Percentiles rank a stretch among this genome's conserved stretches.
Evolutionary conservation across 2,113 vertebrate species (phyloP).

Genomic region (Panthera tigris): DNA sequence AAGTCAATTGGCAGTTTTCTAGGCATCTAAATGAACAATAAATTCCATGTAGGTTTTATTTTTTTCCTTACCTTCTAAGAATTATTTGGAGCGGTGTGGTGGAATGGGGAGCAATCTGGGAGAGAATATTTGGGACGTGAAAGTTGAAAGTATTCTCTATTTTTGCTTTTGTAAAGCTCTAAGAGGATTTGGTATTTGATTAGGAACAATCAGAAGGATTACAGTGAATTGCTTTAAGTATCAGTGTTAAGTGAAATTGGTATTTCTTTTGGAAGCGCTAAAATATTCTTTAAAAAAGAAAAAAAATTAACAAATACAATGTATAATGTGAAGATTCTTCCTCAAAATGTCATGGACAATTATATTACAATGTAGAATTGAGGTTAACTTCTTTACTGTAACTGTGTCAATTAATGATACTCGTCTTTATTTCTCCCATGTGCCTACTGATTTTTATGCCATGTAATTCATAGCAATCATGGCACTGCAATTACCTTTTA

Average conservation of each 20-base stretch:
- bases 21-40: neutral
- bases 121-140: neutral
- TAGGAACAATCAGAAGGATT: neutral
- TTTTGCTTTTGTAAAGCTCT: neutral
- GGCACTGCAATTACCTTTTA: neutral
- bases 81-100: neutral
- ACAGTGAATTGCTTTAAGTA: neutral
- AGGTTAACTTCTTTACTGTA: constrained; percentile 17
- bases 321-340: neutral
- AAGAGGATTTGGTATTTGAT: neutral
- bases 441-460: constrained; percentile 25
- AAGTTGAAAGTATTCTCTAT: neutral
- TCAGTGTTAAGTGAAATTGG: neutral
- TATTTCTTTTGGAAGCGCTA: neutral
- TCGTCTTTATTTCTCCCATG: constrained; percentile 55
- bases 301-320: neutral
- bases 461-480: neutral
- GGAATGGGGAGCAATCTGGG: neutral
- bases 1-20: neutral
- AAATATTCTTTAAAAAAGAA: neutral
- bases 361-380: neutral
- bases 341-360: constrained; percentile 26
- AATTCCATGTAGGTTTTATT: neutral
- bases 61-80: neutral
- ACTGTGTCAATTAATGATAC: constrained; percentile 19